These are phyloP conservation scores for Typhlichthys subterraneus DNA, from an alignment of 2,797 vertebrate species.

Conservation along the genomic window DNA sequence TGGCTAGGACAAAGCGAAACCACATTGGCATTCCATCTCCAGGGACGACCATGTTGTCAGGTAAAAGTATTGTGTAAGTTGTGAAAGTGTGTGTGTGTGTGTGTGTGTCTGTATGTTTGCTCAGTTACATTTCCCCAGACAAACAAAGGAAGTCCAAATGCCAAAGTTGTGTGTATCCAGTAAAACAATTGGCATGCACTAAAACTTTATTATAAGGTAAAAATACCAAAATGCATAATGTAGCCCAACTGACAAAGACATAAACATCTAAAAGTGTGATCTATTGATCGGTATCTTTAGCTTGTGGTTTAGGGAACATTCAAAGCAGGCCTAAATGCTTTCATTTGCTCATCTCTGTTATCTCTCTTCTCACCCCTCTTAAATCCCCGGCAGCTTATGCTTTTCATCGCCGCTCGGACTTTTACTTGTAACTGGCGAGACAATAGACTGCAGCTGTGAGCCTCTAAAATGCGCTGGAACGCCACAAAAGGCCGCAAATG, in stretches of 20 bases:
- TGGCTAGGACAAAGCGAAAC: neutral
- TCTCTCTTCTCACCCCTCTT: conserved; percentile 52
- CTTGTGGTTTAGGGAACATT: conserved; percentile 37
- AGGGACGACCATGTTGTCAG: conserved; percentile 42
- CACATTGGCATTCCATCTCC: conserved; percentile 43
- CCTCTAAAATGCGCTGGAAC: conserved; percentile 72
- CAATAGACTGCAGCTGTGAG: conserved; percentile 78
- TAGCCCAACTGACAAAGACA: too few species aligned
- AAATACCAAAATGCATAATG: too few species aligned
- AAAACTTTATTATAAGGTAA: too few species aligned
- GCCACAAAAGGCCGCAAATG: conserved; percentile 73
- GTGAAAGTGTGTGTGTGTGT: neutral
- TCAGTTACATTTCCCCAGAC: neutral
- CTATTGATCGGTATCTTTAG: conserved; percentile 5
- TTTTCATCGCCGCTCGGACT: conserved; percentile 52
- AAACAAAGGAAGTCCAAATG: too few species aligned
- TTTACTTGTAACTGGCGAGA: conserved; percentile 49
- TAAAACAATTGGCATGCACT: too few species aligned
- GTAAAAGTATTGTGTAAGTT: conserved; percentile 34
- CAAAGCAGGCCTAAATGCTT: conserved; percentile 42
- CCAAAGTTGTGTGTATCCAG: too few species aligned
- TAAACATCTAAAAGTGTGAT: too few species aligned
- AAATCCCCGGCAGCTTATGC: conserved; percentile 34
- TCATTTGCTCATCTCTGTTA: conserved; percentile 49
- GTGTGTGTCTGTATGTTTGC: neutral